Evolutionary conservation across 2,888 invertebrate species (phyloP).

Genomic region (Drosophila trichaetosa): DNA sequence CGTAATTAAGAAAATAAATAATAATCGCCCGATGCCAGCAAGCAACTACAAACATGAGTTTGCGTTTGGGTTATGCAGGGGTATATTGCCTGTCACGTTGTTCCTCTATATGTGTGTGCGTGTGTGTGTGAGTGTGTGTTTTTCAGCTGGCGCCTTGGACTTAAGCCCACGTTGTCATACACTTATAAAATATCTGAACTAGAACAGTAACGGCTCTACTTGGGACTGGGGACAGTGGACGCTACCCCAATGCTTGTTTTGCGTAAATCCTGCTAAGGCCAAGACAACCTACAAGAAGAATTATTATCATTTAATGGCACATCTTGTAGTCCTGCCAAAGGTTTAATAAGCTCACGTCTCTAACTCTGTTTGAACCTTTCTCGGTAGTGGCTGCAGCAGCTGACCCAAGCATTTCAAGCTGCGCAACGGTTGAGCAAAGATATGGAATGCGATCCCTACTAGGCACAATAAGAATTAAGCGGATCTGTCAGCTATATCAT

Average conservation of each 20-base stretch:
- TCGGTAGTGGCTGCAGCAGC: not conserved
- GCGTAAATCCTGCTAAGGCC: slow-evolving; percentile 50
- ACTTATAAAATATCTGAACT: slow-evolving; percentile 73
- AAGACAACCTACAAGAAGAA: slow-evolving; percentile 51
- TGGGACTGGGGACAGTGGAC: slow-evolving; percentile 13
- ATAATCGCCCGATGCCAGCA: slow-evolving; percentile 76
- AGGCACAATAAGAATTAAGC: not conserved
- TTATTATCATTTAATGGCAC: slow-evolving; percentile 70
- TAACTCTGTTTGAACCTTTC: slow-evolving; percentile 4
- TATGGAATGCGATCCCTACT: not conserved
- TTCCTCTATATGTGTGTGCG: not conserved
- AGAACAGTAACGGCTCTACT: slow-evolving; percentile 38
- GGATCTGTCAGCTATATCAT: not conserved
- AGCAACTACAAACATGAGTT: slow-evolving; percentile 34
- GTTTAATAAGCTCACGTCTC: slow-evolving; percentile 30
- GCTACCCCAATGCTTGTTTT: slow-evolving; percentile 30
- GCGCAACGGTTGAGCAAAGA: slow-evolving; percentile 11
- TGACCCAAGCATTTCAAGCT: slow-evolving; percentile 20
- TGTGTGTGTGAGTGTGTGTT: slow-evolving; percentile 10
- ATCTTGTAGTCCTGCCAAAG: slow-evolving; percentile 32
- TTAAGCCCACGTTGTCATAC: slow-evolving; percentile 78
- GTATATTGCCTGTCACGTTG: not conserved
- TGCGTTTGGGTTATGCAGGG: slow-evolving; percentile 15
- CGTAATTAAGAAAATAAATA: slow-evolving; percentile 83
- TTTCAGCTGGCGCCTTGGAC: slow-evolving; percentile 60